A percentile compares a stretch with the other conserved stretches of the same genome.
These are phyloP conservation scores for Morelia viridis DNA, from an alignment of 2,797 vertebrate species.

Conservation along the genomic window DNA sequence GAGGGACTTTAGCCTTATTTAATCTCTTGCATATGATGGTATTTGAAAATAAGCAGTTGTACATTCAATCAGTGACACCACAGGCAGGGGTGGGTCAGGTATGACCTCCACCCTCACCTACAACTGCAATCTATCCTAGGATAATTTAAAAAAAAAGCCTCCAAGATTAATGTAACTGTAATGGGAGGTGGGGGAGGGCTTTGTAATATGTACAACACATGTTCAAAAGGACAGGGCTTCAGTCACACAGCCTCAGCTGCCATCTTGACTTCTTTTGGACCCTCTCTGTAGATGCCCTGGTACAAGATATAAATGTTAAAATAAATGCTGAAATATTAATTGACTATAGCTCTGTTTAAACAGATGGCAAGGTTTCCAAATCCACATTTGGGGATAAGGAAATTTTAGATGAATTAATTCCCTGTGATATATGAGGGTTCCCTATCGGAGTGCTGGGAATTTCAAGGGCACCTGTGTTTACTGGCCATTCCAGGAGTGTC, in stretches of 20 bases:
- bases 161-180: background rate
- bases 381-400: background rate
- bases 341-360: background rate
- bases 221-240: background rate
- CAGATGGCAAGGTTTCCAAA: background rate
- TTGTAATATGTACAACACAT: background rate
- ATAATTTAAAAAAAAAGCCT: background rate
- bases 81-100: background rate
- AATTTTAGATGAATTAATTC: background rate
- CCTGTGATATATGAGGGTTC: background rate
- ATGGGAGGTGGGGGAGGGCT: background rate
- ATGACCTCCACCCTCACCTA: background rate
- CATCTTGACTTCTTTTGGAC: background rate
- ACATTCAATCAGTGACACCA: background rate
- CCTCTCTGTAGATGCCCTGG: background rate
- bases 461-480: background rate
- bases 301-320: background rate
- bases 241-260: background rate
- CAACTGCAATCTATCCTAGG: background rate
- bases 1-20: conserved; percentile 34
- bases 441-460: background rate
- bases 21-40: conserved; percentile 27
- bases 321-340: background rate
- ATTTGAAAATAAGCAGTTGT: background rate
- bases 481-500: background rate